Percentiles rank a stretch among this genome's conserved stretches.
phyloP scores from a whole-genome alignment of 2,113 vertebrate species.

The Melospiza georgiana region DNA sequence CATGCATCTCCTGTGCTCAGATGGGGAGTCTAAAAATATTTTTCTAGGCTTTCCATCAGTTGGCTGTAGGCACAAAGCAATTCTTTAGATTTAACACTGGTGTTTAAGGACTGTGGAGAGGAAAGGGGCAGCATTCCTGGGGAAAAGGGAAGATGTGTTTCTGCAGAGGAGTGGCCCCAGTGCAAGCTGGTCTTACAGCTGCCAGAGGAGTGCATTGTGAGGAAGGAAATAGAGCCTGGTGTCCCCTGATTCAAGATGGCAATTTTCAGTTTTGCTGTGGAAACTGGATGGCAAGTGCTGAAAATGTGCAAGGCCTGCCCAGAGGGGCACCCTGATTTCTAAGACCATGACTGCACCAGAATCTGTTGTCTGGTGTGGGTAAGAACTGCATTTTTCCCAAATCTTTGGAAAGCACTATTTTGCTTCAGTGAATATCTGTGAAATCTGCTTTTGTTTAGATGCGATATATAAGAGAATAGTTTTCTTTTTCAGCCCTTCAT shows the following conservation, averaged over 20 bases:
- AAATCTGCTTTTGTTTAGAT: neutral
- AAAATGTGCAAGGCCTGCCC: neutral
- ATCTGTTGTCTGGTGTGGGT: neutral
- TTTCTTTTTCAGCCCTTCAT: neutral
- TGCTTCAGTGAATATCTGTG: neutral
- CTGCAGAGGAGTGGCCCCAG: neutral
- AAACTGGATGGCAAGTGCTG: neutral
- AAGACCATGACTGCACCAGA: neutral
- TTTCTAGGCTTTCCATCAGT: neutral
- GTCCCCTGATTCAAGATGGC: neutral
- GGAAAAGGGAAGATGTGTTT: neutral
- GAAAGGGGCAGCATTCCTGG: neutral
- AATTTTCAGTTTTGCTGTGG: neutral
- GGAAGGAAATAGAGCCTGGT: neutral
- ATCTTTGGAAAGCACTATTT: neutral
- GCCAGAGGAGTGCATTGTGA: neutral
- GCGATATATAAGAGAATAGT: neutral
- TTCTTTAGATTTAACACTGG: neutral
- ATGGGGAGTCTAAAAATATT: neutral
- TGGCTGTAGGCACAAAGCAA: neutral
- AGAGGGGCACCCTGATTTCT: neutral
- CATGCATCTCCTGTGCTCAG: neutral
- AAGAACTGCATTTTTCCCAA: neutral
- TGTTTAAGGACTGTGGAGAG: neutral
- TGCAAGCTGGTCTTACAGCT: neutral